Base-by-base conservation (phyloP, 2,113 vertebrate species). In the Amblyornis subalaris region DNA sequence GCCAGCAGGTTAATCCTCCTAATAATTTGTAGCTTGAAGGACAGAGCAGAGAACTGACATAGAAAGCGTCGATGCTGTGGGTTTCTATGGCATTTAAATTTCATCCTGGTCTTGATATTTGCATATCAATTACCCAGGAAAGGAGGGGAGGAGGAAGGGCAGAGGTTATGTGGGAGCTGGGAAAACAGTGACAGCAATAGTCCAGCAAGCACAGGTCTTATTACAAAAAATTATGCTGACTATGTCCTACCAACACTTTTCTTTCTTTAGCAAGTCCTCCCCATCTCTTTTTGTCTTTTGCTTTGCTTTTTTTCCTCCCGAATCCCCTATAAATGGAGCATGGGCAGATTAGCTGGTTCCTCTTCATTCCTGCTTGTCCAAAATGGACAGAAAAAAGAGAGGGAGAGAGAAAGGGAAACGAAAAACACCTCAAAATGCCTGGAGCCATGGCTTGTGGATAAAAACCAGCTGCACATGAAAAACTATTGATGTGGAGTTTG, bases 301-400 rank as follows among this genome's bases (percentile, higher is more conserved):
- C 62, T 85, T 89, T 47, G 36, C 8, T 48, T 88, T 86, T 88
- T 69, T 89, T 62, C 50, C 17, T 85, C 42, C 69, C 7, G 47
- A 87, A 84, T 85, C 53, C 69, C 28, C 67, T 82, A 21, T 75
- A 95, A 92, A 82, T 88, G 55, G 89, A 95, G 86, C 47, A 61
- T 51, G 91, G 94, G 87, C 87, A 97, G 94, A 97, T 96, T 95
- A 97, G 92, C 97, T 97, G 89, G 89, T 96, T 97, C 44, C 94
- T 90, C 96, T 96, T 98, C 95, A 96, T 98, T 97, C 95, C 71
- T 97, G 76, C 65, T 92, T 95, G 79, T 95, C 93, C 96, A 90
- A 97, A 97, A 96, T 48, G 79, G 87, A 86, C 82, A 79, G 87
- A 87, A 93, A 96, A 92, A 94, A 72, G 58, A 73, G 44, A 74